Evolutionary conservation across 2,797 vertebrate species (phyloP).

Genomic region (Platyrinchus mystaceus): DNA sequence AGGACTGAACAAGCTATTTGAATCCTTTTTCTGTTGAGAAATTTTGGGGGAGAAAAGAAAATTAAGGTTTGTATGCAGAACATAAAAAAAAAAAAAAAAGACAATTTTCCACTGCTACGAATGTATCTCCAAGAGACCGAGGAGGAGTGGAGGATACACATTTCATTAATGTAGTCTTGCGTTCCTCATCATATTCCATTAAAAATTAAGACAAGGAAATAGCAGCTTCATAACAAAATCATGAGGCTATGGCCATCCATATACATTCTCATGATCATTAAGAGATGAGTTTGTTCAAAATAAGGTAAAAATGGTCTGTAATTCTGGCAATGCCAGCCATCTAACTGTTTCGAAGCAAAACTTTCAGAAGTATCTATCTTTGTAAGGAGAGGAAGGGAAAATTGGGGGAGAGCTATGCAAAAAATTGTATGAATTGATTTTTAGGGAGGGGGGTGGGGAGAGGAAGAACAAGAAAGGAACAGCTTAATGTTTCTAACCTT

Average conservation of each 20-base stretch:
- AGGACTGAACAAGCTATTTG: neutral
- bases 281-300: neutral
- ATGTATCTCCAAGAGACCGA: neutral
- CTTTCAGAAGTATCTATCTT: neutral
- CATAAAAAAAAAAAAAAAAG: neutral
- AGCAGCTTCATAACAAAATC: neutral
- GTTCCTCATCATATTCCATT: neutral
- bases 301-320: neutral
- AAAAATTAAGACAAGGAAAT: neutral
- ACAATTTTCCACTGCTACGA: neutral
- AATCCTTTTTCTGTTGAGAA: neutral
- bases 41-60: neutral
- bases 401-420: neutral
- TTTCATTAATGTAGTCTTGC: neutral
- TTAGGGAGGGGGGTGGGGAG: neutral
- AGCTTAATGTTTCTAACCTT: constrained; percentile 56
- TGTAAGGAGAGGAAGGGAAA: neutral
- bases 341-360: neutral
- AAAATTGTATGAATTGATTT: neutral
- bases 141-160: neutral
- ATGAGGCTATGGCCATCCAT: neutral
- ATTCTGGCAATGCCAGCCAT: neutral
- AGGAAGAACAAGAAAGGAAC: constrained; percentile 15
- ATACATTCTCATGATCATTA: neutral
- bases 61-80: neutral